phyloP scores from a whole-genome alignment of 2,888 invertebrate genomes.

The Calameuta pallipes region DNA sequence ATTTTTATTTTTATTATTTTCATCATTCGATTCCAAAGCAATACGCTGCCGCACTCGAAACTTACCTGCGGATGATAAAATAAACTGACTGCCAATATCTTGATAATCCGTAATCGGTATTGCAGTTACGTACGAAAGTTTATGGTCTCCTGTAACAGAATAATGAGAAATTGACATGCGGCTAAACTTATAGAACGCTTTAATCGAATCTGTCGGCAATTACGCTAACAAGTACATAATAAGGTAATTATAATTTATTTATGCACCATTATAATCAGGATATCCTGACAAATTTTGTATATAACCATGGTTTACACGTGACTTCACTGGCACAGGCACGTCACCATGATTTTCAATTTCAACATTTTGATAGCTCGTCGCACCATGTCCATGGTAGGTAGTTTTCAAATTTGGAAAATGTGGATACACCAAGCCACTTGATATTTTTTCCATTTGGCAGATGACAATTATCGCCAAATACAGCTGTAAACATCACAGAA shows the following conservation, averaged over 20 bases:
- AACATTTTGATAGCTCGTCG: constrained; percentile 59
- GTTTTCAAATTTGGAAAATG: constrained; percentile 49
- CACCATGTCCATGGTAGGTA: constrained; percentile 54
- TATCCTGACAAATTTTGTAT: not conserved
- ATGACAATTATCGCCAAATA: constrained; percentile 33
- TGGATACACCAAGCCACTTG: constrained; percentile 33
- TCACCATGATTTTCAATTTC: constrained; percentile 48
- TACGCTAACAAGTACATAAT: not conserved
- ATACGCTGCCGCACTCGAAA: not conserved
- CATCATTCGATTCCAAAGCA: not conserved
- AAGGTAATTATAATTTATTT: constrained; percentile 4
- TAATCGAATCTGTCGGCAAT: not conserved
- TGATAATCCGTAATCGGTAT: not conserved
- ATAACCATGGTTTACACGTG: not conserved
- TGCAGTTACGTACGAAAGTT: not conserved
- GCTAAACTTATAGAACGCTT: not conserved
- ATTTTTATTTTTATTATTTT: not conserved
- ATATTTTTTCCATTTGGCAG: constrained; percentile 46
- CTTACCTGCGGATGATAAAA: not conserved
- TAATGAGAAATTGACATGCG: not conserved
- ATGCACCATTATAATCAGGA: not conserved
- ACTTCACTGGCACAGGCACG: constrained; percentile 40
- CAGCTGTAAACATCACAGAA: constrained; percentile 37
- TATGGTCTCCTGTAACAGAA: not conserved
- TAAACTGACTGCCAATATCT: not conserved